Conservation (phyloP, 2,797 vertebrate species). For the Pantherophis vulpinus region DNA sequence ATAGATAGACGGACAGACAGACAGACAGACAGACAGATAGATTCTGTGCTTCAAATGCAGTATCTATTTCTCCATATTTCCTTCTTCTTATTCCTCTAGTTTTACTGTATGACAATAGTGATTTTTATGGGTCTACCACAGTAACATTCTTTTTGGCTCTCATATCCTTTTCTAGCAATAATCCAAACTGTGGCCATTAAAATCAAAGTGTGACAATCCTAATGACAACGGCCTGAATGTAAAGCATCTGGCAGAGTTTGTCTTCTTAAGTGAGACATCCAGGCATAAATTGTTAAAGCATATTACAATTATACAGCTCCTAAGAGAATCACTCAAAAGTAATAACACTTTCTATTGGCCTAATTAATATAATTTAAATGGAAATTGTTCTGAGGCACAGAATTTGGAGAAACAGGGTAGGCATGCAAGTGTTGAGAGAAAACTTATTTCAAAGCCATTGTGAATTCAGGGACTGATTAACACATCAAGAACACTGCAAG, state of each 20-base stretch:
- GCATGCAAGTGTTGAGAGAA: neutral
- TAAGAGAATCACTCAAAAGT: constrained; percentile 21
- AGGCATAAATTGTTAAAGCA: constrained; percentile 20
- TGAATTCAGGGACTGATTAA: neutral
- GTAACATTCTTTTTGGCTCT: neutral
- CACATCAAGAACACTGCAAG: neutral
- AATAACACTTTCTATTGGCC: constrained; percentile 12
- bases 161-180: neutral
- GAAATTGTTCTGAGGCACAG: constrained; percentile 2
- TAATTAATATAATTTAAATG: constrained; percentile 34
- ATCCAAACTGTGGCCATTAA: neutral
- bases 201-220: neutral
- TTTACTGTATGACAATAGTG: too few relatives aligned
- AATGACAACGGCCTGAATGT: neutral
- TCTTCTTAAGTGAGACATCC: constrained; percentile 13
- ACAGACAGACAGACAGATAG: too few relatives aligned
- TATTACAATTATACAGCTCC: constrained; percentile 28
- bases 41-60: neutral
- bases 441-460: neutral
- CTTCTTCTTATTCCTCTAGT: neutral
- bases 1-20: rapidly evolving
- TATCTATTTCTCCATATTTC: neutral
- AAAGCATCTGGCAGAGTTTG: neutral
- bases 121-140: neutral
- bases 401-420: neutral